phyloP scores from a whole-genome alignment of 2,113 vertebrate species.

The Maccullochella peelii region DNA sequence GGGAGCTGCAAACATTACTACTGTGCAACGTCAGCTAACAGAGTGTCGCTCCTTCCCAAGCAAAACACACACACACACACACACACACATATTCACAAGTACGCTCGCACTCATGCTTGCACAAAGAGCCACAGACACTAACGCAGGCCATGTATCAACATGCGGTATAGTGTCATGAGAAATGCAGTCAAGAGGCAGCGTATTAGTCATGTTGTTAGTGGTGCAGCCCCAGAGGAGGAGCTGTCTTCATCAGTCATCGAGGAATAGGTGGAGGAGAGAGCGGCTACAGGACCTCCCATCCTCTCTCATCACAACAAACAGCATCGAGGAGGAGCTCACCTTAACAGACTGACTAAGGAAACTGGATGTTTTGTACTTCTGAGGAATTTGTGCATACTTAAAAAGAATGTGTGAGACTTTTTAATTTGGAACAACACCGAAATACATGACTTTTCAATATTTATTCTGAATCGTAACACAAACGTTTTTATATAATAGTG shows the following conservation, averaged over 20 bases:
- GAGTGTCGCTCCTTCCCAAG: conserved; percentile 25
- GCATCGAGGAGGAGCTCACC: conserved; percentile 20
- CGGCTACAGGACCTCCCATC: conserved; percentile 17
- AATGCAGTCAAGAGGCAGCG: conserved; percentile 43
- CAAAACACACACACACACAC: conserved; percentile 14
- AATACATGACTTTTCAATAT: background rate
- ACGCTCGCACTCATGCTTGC: conserved; percentile 12
- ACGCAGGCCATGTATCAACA: conserved; percentile 43
- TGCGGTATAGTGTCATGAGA: conserved; percentile 28
- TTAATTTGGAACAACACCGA: background rate
- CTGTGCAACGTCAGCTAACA: conserved; percentile 48
- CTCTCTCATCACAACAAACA: conserved; percentile 33
- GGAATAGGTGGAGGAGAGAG: conserved; percentile 38
- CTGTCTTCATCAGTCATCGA: conserved; percentile 54
- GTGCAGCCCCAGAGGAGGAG: conserved; percentile 48
- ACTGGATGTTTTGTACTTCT: background rate
- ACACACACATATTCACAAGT: too few species aligned
- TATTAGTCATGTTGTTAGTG: conserved; percentile 63
- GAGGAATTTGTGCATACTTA: background rate
- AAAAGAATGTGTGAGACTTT: background rate
- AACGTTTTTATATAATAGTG: background rate
- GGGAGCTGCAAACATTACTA: conserved; percentile 63
- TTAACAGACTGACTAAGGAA: background rate
- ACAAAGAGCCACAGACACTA: conserved; percentile 23
- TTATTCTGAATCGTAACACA: background rate